A percentile compares a stretch with the other conserved stretches of the same genome.
Evolutionary conservation across 2,113 vertebrate genomes (phyloP).

Genomic region (Dasyprocta punctata): DNA sequence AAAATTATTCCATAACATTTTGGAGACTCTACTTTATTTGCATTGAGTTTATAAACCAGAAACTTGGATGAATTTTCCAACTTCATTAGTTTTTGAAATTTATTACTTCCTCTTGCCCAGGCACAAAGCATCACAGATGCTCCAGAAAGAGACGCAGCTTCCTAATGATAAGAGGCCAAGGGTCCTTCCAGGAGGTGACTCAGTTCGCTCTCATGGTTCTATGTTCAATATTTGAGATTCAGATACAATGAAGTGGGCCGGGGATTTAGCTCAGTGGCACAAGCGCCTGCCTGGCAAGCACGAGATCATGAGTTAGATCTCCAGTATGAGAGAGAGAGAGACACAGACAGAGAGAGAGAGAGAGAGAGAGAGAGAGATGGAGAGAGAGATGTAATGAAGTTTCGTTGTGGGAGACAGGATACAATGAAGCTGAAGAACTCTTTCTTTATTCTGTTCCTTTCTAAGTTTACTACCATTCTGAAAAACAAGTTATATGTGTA

Average conservation of each 20-base stretch:
- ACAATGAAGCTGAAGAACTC: background rate
- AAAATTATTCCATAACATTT: slow-evolving; percentile 48
- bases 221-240: background rate
- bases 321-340: too few relatives aligned
- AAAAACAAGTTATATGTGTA: background rate
- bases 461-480: background rate
- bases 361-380: too few relatives aligned
- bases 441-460: background rate
- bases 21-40: slow-evolving; percentile 22
- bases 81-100: slow-evolving; percentile 24
- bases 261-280: too few relatives aligned
- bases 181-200: background rate
- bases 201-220: background rate
- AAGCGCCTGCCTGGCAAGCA: too few relatives aligned
- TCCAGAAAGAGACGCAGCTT: background rate
- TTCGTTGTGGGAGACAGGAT: background rate
- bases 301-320: too few relatives aligned
- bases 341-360: too few relatives aligned
- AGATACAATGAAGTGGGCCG: background rate
- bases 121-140: background rate
- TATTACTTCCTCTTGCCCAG: background rate
- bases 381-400: background rate
- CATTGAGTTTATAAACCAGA: slow-evolving; percentile 8
- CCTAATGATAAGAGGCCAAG: background rate
- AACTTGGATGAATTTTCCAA: background rate